phyloP scores from a whole-genome alignment of 2,797 vertebrate species.

The Dryobates pubescens region DNA sequence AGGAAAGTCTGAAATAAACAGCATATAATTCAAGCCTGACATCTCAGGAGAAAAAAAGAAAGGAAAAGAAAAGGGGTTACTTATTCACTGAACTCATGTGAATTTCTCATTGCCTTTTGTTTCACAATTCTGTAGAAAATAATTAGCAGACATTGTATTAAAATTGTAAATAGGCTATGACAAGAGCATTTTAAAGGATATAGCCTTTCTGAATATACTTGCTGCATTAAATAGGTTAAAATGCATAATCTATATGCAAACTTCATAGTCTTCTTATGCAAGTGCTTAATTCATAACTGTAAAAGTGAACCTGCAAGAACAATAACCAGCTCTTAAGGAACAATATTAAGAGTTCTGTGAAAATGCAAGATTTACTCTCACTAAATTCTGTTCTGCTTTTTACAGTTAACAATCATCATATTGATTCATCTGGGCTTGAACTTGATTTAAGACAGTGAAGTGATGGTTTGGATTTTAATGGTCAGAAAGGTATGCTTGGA shows the following conservation, averaged over 20 bases:
- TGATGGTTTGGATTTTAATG: background rate
- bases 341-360: background rate
- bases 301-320: background rate
- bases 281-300: background rate
- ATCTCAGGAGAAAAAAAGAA: background rate
- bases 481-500: background rate
- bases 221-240: background rate
- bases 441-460: background rate
- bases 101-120: background rate
- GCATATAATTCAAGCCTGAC: background rate
- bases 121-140: background rate
- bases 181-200: background rate
- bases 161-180: background rate
- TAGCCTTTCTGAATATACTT: background rate
- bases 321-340: background rate
- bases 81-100: background rate
- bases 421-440: background rate
- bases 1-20: constrained; percentile 4
- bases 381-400: background rate
- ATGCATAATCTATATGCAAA: background rate
- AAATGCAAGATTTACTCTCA: background rate
- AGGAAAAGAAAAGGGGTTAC: background rate
- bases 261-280: background rate
- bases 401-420: background rate
- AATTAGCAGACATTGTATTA: background rate